These are phyloP conservation scores for Tuta absoluta DNA, from an alignment of 2,888 invertebrate species.

Conservation along the genomic window DNA sequence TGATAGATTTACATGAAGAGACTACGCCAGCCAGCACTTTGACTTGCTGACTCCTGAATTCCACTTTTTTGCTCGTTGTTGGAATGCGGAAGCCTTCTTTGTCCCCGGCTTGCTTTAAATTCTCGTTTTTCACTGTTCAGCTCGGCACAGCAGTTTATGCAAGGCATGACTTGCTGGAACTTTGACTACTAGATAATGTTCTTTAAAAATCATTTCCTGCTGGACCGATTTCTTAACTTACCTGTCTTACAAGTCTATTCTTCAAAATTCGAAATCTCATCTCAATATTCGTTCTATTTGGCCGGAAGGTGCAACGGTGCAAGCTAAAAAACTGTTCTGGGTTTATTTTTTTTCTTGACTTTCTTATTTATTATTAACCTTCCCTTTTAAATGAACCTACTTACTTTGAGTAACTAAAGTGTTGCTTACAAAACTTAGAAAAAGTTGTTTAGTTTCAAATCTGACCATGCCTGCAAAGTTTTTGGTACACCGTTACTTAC, in stretches of 20 bases:
- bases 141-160: not conserved
- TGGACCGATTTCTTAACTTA: not conserved
- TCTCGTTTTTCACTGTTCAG: constrained; percentile 4
- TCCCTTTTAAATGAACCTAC: too few species aligned
- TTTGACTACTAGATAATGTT: constrained; percentile 3
- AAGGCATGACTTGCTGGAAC: constrained; percentile 2
- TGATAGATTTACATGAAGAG: not conserved
- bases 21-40: constrained; percentile 1
- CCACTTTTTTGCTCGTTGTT: not conserved
- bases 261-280: not conserved
- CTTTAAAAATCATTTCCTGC: not conserved
- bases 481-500: too few species aligned
- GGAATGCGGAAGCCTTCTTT: constrained; percentile 3
- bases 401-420: too few species aligned
- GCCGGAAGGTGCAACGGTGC: too few species aligned
- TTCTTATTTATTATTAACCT: too few species aligned
- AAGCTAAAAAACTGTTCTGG: too few species aligned
- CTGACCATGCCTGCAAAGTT: too few species aligned
- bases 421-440: too few species aligned
- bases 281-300: too few species aligned
- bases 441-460: too few species aligned
- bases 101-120: not conserved
- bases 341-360: too few species aligned
- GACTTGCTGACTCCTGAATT: constrained; percentile 8
- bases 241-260: not conserved